These are phyloP conservation scores for Nesoenas mayeri DNA, from an alignment of 2,113 vertebrate genomes.

Conservation along the genomic window DNA sequence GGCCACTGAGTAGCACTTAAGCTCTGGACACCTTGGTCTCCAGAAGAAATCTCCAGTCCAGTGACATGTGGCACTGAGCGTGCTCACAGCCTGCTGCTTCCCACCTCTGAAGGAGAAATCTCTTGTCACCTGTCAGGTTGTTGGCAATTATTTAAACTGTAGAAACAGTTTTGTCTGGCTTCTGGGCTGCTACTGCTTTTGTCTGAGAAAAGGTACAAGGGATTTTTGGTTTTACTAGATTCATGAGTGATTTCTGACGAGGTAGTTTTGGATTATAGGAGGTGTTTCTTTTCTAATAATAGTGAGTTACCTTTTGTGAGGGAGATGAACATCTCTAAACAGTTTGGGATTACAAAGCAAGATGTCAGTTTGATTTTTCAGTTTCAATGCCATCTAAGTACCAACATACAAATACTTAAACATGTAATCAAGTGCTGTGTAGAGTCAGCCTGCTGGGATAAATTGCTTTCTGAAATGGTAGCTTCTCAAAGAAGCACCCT, in stretches of 20 bases:
- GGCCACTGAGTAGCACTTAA: not conserved
- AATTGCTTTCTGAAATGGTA: not conserved
- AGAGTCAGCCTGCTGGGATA: not conserved
- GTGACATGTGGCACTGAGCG: constrained; percentile 9
- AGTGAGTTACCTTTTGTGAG: not conserved
- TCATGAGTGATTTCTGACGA: not conserved
- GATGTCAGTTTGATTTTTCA: not conserved
- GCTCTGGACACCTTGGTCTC: constrained; percentile 22
- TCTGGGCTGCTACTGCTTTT: not conserved
- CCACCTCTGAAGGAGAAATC: not conserved
- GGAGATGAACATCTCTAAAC: not conserved
- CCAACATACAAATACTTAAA: not conserved
- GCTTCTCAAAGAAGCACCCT: not conserved
- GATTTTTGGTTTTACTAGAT: not conserved
- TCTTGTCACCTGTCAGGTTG: not conserved
- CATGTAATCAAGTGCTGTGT: fast-evolving
- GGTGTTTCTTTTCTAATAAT: not conserved
- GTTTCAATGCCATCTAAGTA: not conserved
- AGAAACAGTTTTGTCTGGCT: not conserved
- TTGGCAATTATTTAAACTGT: constrained; percentile 23
- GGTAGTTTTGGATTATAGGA: not conserved
- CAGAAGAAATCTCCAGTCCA: not conserved
- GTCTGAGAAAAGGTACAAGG: not conserved
- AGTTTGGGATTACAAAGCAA: not conserved
- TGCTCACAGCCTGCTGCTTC: constrained; percentile 25